Evolutionary conservation across 2,113 vertebrate genomes (phyloP), one percentile per base, ranked within the genome.

Genomic region (Gobius niger): DNA sequence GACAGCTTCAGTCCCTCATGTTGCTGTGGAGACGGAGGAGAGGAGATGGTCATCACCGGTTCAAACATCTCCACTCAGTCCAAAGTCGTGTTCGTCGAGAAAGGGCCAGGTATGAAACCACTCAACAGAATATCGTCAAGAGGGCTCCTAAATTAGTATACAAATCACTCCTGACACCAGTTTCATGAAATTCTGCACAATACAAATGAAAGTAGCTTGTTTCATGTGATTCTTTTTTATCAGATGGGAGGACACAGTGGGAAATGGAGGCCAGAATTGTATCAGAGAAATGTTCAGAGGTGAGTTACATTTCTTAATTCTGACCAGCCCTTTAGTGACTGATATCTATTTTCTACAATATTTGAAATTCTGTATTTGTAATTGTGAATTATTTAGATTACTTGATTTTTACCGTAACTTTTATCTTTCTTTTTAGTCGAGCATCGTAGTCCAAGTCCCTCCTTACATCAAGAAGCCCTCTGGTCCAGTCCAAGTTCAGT

Each of bases 191-290:
- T 24, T 24, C 24, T 24, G 24, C 24, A 24, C 24, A 34, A 34
- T 34, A 34, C 24, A 34, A 34, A 19, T 53, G 24, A 54, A n/a
- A 12, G 41, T 47, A 19, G 64, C 40, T 0, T 16, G 14, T 16
- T 0, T 47, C 18, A 14, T 4, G 3, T 14, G 4, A 24, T 57
- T 69, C 16, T 7, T 0, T 15, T 73, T 87, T 73, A 78, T 82
- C 89, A 99, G 97, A 98, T 95, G 96, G 97, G 73, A 87, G 94
- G 80, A 89, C 93, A 62, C 92, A 95, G 49, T 99, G 97, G 97
- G 97, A 98, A 66, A 92, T 93, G 73, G 96, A 97, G 72, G 95
- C 93, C 81, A 95, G 93, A 89, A 90, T 95, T 81, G 81, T 96
- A 67, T 86, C 91, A 68, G 96, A 95, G 50, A 96, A 94, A 82